Base-by-base conservation (phyloP, 2,797 vertebrate genomes). In the Coregonus suidteri region DNA sequence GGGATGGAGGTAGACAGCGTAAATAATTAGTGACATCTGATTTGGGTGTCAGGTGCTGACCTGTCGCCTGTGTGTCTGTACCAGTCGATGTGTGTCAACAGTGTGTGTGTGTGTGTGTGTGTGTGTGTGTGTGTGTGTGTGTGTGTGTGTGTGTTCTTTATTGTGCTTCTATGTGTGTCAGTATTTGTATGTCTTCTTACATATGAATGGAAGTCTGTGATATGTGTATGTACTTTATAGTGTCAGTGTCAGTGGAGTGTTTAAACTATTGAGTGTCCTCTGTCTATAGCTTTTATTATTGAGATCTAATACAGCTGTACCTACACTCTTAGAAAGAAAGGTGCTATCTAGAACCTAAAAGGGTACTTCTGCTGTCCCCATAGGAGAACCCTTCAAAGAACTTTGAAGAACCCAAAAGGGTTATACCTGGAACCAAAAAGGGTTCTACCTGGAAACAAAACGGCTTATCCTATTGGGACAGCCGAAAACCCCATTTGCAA, bases 291-390 rank as follows among this genome's bases (percentile, higher is more conserved):
- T 88, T 86, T 82, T 84, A 91, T 90, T 86, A 78, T 54, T 68
- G 65, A 77, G 73, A 88, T 88, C 83, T 80, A 77, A 87, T 81
- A 83, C 84, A 85, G 88, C 90, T 88, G 82, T 81, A 79, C 64
- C 84, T 67, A 41, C 41, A 41, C 1, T 41, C 41, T 9, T 41
- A 41, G 37, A 41, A 41, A 41, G 41, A 47, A 47, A 47, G 9
- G 9, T 47, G 9, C 41, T 47, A 11, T 47, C 41, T 47, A 47
- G 41, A 47, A 11, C 9, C 41, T 11, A 13, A 47, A 47, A 13
- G 41, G 41, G 41, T 47, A 47, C 41, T 41, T 41, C 41, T 41
- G 41, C 41, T 41, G 7, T 41, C 41, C 41, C 41, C 41, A 41
- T 41, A 41, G 9, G 41, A 9, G 41, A 41, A 41, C 41, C 41